Percentiles rank a stretch among this genome's conserved stretches.
Evolutionary conservation across 2,113 vertebrate genomes (phyloP).

Genomic region (Phoxinus phoxinus): DNA sequence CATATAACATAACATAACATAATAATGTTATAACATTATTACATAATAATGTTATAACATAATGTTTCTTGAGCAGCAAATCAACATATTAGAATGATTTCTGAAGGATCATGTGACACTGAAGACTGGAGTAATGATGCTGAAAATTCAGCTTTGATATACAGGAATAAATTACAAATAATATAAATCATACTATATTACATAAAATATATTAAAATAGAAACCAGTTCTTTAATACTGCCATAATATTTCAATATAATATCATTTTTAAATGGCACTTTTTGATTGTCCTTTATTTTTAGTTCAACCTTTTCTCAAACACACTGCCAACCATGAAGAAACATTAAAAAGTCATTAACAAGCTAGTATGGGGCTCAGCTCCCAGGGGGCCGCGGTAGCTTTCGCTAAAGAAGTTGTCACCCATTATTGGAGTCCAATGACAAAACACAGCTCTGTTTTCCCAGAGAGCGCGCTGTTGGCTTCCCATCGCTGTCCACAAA

Average conservation of each 20-base stretch:
- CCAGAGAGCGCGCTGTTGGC: constrained; percentile 54
- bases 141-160: neutral
- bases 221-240: neutral
- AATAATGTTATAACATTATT: too few species aligned
- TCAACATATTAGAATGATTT: neutral
- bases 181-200: neutral
- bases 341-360: constrained; percentile 29
- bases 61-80: neutral
- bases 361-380: constrained; percentile 17
- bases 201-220: neutral
- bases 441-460: constrained; percentile 61
- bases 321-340: neutral
- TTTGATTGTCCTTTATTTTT: neutral
- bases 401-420: constrained; percentile 29
- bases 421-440: constrained; percentile 41
- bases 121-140: neutral
- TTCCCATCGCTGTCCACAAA: constrained; percentile 64
- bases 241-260: too few species aligned
- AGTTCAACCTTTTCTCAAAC: neutral
- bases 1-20: too few species aligned
- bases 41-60: neutral
- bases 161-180: neutral
- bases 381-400: constrained; percentile 32
- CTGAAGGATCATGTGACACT: neutral
- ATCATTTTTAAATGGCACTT: neutral